Evolutionary conservation across 1,140 invertebrate species (phyloP), one percentile per base, ranked within the genome.

Genomic region (Microplitis mediator): DNA sequence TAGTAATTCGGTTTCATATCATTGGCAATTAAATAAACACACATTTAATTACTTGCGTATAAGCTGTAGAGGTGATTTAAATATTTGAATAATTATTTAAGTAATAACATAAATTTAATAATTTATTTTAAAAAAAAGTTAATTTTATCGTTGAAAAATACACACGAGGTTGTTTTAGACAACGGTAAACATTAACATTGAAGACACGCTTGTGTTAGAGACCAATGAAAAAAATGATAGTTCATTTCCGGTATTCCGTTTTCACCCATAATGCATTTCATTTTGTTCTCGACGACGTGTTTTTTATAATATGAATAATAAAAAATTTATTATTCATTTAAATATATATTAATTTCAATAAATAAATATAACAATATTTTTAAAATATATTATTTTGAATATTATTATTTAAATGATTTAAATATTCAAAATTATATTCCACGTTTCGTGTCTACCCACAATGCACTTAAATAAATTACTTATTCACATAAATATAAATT

Each of bases 221-320:
- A 74, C 75, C 75, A 76, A 82, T 78, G 75, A 72, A 77, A 79
- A 79, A 80, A 80, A 80, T 76, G 6, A 45, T 78, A 78, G 77
- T 83, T 75, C 76, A 74, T 75, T 84, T 83, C 76, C 82, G 63
- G 69, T 51, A 77, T 78, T 85, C 82, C 75, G 81, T 72, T 78
- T 56, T 83, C 60, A 79, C 80, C 76, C 80, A 80, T 69, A 77
- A 81, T 82, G 78, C 79, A 78, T 73, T 75, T 76, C 8, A 72
- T 73, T 66, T 58, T 56, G 39, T 36, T 16, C 51, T 54, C 13
- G n/a, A 45, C 58, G 73, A 65, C 67, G 67, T 69, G 32, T 32
- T 16, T 56, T n/a, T 35, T 69, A 56, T 56, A 39, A 69, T 58
- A 8, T 45, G 16, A 62, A 67, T 66, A 35, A 62, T 34, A 70